Conservation (phyloP, 1,140 invertebrate genomes). For the Marisa cornuarietis region DNA sequence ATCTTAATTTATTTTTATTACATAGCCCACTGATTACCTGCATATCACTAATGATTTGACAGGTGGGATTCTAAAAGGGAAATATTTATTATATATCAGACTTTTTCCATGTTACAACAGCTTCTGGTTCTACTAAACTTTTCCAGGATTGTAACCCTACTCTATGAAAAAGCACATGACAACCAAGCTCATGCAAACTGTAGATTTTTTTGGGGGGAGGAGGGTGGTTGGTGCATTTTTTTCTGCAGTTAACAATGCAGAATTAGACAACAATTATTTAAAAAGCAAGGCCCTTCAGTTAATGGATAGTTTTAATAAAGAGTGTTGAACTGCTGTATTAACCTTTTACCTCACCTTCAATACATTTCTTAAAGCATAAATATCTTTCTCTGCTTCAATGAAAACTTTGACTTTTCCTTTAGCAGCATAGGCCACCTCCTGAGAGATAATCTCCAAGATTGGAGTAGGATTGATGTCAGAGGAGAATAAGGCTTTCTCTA, state of each 20-base stretch:
- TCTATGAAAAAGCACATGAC: no score
- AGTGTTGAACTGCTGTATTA: not conserved
- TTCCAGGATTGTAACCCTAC: no score
- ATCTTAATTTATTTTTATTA: no score
- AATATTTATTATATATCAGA: no score
- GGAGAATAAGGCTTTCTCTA: constrained; percentile 10
- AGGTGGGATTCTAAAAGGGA: no score
- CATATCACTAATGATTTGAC: no score
- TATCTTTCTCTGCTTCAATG: constrained; percentile 22
- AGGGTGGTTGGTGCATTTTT: no score
- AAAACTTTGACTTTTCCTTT: constrained; percentile 23
- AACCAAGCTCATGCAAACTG: no score
- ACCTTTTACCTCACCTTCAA: constrained; percentile 15
- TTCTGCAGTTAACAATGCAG: not conserved
- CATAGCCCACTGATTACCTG: no score
- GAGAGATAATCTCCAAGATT: constrained; percentile 21
- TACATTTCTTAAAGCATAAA: constrained; percentile 16
- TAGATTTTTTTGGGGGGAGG: no score
- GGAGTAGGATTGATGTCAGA: constrained; percentile 27
- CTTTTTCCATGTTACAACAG: no score
- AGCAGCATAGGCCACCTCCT: constrained; percentile 24
- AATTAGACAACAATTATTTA: not conserved
- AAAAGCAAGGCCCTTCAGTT: not conserved
- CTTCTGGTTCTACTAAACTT: no score
- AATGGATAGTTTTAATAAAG: not conserved